Evolutionary conservation across 2,888 invertebrate species (phyloP).

Genomic region (Rutpela maculata): DNA sequence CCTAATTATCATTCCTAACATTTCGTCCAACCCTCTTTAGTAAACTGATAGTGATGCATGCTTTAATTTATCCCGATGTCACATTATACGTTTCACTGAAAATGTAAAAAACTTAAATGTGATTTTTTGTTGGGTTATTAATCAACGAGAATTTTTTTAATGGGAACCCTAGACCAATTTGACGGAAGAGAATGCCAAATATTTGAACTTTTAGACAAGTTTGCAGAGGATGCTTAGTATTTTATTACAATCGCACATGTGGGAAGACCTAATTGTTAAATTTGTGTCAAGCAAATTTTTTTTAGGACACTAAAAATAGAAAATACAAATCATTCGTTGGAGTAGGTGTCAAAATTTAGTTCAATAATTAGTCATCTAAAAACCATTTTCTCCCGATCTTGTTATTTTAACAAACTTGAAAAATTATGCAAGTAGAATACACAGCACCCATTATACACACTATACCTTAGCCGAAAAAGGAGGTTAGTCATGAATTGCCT

Average conservation of each 20-base stretch:
- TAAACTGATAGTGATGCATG: not conserved
- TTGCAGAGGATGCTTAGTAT: slow-evolving; percentile 18
- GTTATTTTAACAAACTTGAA: no score
- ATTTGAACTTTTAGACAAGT: slow-evolving; percentile 11
- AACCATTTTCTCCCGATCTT: no score
- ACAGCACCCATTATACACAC: no score
- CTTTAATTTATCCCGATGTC: not conserved
- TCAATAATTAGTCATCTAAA: no score
- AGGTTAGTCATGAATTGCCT: no score
- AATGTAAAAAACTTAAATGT: not conserved
- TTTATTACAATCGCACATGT: slow-evolving; percentile 5
- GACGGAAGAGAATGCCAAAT: not conserved
- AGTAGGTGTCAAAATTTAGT: no score
- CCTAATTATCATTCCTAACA: not conserved
- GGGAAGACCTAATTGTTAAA: not conserved
- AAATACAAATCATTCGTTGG: no score
- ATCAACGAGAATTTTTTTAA: slow-evolving; percentile 9
- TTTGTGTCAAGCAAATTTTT: not conserved
- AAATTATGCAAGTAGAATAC: no score
- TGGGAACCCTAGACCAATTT: slow-evolving; percentile 3
- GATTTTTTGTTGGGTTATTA: not conserved
- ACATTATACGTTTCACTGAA: slow-evolving; percentile 14
- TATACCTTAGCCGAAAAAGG: no score
- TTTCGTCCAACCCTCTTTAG: not conserved
- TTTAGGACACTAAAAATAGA: no score